These are phyloP conservation scores for Drosophila quinaria DNA, from an alignment of 2,888 invertebrate species.

Conservation along the genomic window DNA sequence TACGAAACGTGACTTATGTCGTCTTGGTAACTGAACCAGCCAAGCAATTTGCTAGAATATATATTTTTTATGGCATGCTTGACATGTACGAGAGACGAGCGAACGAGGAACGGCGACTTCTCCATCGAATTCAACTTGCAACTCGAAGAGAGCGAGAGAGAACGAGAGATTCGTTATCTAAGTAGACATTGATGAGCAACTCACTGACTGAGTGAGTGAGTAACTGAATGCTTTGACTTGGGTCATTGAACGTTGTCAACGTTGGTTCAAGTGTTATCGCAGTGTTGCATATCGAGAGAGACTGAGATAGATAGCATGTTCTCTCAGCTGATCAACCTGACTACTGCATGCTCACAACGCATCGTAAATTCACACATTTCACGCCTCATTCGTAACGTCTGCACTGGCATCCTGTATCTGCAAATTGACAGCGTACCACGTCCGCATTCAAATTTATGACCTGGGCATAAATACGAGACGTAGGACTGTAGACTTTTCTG, in stretches of 20 bases:
- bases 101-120: slow-evolving; percentile 6
- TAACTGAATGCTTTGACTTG: slow-evolving; percentile 24
- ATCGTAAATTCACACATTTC: slow-evolving; percentile 74
- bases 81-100: slow-evolving; percentile 24
- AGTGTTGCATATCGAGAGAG: slow-evolving; percentile 3
- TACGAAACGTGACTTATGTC: slow-evolving; percentile 69
- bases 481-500: slow-evolving; percentile 8
- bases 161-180: slow-evolving; percentile 26
- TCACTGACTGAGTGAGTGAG: slow-evolving; percentile 29
- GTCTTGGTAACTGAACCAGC: slow-evolving; percentile 38
- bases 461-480: slow-evolving; percentile 62
- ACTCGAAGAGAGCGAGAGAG: slow-evolving; percentile 6
- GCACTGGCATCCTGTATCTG: slow-evolving; percentile 61
- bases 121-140: slow-evolving; percentile 15
- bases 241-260: slow-evolving; percentile 74
- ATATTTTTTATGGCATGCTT: slow-evolving; percentile 35
- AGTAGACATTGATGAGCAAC: slow-evolving; percentile 42
- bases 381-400: slow-evolving; percentile 63
- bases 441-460: slow-evolving; percentile 71
- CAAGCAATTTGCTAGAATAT: slow-evolving; percentile 31
- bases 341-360: slow-evolving; percentile 43
- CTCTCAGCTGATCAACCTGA: slow-evolving; percentile 55
- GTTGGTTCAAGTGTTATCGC: slow-evolving; percentile 50
- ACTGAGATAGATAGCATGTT: not conserved
- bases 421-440: slow-evolving; percentile 70